These are phyloP conservation scores for Diplogasteroides magnus DNA, from an alignment of 1,140 invertebrate species.

Conservation along the genomic window DNA sequence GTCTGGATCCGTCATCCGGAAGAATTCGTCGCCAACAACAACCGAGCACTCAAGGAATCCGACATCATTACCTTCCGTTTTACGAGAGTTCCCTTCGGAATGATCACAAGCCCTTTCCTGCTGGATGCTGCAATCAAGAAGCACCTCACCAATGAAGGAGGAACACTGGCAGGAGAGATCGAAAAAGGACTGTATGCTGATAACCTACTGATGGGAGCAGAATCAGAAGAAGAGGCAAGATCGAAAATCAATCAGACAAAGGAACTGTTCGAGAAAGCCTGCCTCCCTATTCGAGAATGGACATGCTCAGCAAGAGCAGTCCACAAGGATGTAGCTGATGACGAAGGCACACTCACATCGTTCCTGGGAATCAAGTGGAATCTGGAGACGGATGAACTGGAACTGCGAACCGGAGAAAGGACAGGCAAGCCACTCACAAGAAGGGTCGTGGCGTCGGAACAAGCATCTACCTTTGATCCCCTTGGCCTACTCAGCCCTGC, in stretches of 20 bases:
- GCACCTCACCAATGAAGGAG: conserved; percentile 15
- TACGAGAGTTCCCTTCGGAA: conserved; percentile 25
- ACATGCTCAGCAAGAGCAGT: neutral
- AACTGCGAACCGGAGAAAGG: neutral
- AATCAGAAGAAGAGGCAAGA: conserved; percentile 1
- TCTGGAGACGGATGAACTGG: neutral
- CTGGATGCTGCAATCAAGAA: conserved; percentile 21
- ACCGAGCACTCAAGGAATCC: too few relatives aligned
- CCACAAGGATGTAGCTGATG: neutral
- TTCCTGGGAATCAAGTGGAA: conserved; percentile 11
- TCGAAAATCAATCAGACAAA: neutral
- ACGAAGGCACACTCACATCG: neutral
- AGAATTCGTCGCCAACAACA: conserved; percentile 11
- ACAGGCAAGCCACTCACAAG: neutral
- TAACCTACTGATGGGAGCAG: conserved; percentile 17
- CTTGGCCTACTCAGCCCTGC: neutral
- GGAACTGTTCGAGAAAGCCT: conserved; percentile 2
- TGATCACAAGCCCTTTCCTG: conserved; percentile 22
- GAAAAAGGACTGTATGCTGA: conserved; percentile 20
- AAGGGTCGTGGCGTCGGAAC: neutral
- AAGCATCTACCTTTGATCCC: conserved; percentile 2
- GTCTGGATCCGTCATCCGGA: conserved; percentile 26
- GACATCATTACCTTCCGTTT: conserved; percentile 16
- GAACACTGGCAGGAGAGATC: conserved; percentile 2
- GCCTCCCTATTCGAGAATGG: conserved; percentile 25